A percentile compares a stretch with the other conserved stretches of the same genome.
These are phyloP conservation scores for Heterochromis multidens DNA, from an alignment of 2,113 vertebrate genomes.

Conservation along the genomic window DNA sequence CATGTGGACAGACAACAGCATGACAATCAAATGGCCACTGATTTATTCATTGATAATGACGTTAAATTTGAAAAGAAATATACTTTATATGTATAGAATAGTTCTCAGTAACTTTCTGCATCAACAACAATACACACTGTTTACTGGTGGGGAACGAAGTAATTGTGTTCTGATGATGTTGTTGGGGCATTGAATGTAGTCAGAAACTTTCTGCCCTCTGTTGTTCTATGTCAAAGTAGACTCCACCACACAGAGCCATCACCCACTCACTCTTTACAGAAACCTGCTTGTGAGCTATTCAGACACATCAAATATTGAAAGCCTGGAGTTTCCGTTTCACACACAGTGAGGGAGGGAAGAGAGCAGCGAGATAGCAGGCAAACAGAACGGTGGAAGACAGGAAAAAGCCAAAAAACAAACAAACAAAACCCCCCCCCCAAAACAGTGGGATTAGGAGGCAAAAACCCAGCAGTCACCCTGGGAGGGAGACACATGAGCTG, in stretches of 20 bases:
- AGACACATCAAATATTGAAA: constrained; percentile 79
- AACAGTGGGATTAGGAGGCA: constrained; percentile 33
- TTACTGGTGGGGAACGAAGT: background rate
- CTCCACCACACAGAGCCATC: constrained; percentile 46
- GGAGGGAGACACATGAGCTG: constrained; percentile 44
- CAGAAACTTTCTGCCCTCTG: background rate
- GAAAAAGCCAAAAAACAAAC: background rate
- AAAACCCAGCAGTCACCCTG: constrained; percentile 40
- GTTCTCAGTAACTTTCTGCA: too few species aligned
- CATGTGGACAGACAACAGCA: background rate
- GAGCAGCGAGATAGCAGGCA: background rate
- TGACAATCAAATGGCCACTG: background rate
- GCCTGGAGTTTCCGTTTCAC: constrained; percentile 74
- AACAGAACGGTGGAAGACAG: background rate
- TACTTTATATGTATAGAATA: background rate
- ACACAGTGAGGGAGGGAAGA: constrained; percentile 8
- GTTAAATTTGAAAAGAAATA: background rate
- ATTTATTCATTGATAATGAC: background rate
- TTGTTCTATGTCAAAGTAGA: constrained; percentile 18
- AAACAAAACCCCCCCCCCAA: background rate
- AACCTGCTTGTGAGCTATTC: constrained; percentile 78
- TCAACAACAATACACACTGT: too few species aligned
- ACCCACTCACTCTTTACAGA: constrained; percentile 70
- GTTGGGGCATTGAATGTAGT: background rate
- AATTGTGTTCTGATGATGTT: background rate